Base-by-base conservation (phyloP, 2,888 invertebrate species). In the Dinocampus coccinellae region DNA sequence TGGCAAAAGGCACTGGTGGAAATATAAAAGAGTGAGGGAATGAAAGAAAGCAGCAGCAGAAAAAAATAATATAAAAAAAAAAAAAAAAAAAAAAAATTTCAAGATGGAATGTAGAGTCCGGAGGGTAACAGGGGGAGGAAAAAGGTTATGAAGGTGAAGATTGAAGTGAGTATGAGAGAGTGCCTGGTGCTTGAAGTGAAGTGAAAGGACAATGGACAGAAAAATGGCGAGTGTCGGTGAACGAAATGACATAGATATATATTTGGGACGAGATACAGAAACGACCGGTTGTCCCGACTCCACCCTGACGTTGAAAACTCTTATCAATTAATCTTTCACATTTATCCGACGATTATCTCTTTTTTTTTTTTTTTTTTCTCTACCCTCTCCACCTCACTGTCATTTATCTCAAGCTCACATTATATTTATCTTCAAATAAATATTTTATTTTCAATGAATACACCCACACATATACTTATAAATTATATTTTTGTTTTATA, bases 241-340 rank as follows among this genome's bases (percentile, higher is more conserved):
- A 60, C 34, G 29, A 53, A 53, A 65, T 65, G 9, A 60, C 60
- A 26, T 26, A 34, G 11, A 47, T 47, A 47, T 47, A 34, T 60
- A 34, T 60, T 60, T 36, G 16, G 20, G 13, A 22, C 34, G 33
- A 34, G 34, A 34, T 60, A 20, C 11, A 34, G 47, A 47, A 47
- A 47, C 6, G 47, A 47, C 47, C 16, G 6, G 47, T 47, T 16
- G 16, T 47, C 16, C 47, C 47, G 47, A 47, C 47, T 47, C 16
- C 47, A 16, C 47, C 47, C 47, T 47, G 47, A 47, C 47, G 47
- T 47, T 47, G 47, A 7, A n/a, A 47, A 47, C 47, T 47, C 47
- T 16, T 47, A 47, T 47, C 47, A 47, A 47, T 47, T 47, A 47
- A 47, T 47, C 47, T 47, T 47, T 47, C 47, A 20, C 47, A 47